Conservation (phyloP, 1,140 invertebrate species). For the Triops cancriformis region DNA sequence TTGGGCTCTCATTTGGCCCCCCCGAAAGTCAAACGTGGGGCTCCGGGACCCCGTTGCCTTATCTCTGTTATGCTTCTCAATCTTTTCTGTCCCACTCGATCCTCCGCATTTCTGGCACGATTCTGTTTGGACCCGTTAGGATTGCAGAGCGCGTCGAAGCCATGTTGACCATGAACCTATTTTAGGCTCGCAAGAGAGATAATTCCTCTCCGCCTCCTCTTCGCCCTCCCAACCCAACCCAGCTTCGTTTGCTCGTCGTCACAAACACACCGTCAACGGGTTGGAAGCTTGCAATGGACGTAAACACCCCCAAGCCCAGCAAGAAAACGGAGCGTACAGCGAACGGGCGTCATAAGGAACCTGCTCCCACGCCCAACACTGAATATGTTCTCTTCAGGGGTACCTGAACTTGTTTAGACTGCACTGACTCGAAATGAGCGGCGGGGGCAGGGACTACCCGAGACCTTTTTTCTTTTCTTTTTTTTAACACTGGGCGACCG, state of each 20-base stretch:
- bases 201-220: neutral
- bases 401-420: neutral
- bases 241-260: neutral
- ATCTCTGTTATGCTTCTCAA: neutral
- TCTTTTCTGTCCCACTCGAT: neutral
- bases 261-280: slow-evolving; percentile 6
- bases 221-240: neutral
- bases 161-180: neutral
- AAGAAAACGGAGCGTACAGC: neutral
- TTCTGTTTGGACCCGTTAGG: neutral
- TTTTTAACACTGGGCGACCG: neutral
- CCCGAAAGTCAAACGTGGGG: neutral
- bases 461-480: too few relatives aligned
- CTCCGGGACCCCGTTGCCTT: neutral
- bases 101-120: neutral
- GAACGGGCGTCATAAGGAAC: neutral
- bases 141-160: neutral
- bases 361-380: neutral
- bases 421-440: neutral
- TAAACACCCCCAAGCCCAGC: neutral
- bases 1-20: neutral
- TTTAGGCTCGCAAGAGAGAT: neutral
- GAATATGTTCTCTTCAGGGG: too few relatives aligned
- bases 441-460: too few relatives aligned
- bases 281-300: neutral